Evolutionary conservation across 2,797 vertebrate genomes (phyloP), one percentile per base, ranked within the genome.

Genomic region (Epinephelus malabaricus): DNA sequence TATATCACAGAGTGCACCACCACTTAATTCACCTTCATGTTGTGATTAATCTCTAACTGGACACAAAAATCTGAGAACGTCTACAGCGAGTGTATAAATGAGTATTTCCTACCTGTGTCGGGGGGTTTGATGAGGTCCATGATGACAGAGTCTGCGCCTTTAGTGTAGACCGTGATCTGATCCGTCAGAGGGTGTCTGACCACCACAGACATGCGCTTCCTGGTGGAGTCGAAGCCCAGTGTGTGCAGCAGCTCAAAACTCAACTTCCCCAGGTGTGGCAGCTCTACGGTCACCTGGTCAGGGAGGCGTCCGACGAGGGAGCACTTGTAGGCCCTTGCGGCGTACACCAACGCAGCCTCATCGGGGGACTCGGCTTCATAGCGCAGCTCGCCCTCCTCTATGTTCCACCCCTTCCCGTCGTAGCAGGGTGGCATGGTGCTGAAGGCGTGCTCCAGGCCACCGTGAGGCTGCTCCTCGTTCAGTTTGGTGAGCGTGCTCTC

Each of bases 171-270:
- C 0, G 95, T 96, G 93, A 99, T 97, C 92, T 99, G 97, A 49
- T 97, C 96, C 0, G 97, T 99, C 71, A 99, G 95, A 0, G 98
- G 98, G 90, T 99, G 97, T 9, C 96, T 92, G 27, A 99, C 97
- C 78, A 99, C 98, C 88, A 99, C 97, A 0, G 98, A 99, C 98
- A 99, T 99, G 75, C 98, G 96, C 83, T 99, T 98, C 84, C 98
- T 96, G 76, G 96, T 77, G 30, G 98, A 97, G 93, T 99, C 98
- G 10, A 99, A 99, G 53, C 97, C 97, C 86, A 99, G 93, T 0
- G 97, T 99, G 91, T 99, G 98, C 84, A 99, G 95, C 75, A 99
- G 95, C 93, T 99, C 97, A 12, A 99, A 99, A 88, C 83, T 97
- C 85, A 99, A 92, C 69, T 96, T 96, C 49, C 98, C 98, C 93